Evolutionary conservation across 1,140 invertebrate species (phyloP).

Genomic region (Trichogramma pretiosum): DNA sequence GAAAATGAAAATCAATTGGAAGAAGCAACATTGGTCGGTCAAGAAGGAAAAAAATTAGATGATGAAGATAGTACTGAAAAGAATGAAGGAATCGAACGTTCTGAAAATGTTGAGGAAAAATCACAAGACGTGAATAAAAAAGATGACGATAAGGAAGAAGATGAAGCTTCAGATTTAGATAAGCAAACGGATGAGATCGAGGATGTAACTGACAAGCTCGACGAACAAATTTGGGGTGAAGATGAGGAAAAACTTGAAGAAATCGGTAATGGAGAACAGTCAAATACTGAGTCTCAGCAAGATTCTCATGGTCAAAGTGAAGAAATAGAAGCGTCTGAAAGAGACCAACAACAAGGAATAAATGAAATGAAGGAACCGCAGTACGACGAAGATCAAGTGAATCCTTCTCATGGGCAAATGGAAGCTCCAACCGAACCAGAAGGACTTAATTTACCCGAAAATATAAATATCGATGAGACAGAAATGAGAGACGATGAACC

Average conservation of each 20-base stretch:
- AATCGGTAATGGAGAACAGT: conserved; percentile 45
- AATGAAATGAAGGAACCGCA: conserved; percentile 73
- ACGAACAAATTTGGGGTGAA: conserved; percentile 83
- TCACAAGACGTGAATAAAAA: conserved; percentile 70
- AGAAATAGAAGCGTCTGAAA: conserved; percentile 30
- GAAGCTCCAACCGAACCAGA: conserved; percentile 69
- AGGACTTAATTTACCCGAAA: conserved; percentile 77
- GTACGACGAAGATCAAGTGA: conserved; percentile 72
- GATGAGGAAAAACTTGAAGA: conserved; percentile 63
- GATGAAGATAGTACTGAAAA: conserved; percentile 82
- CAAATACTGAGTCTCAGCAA: conserved; percentile 45
- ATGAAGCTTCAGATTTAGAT: conserved; percentile 74
- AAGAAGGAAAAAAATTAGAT: conserved; percentile 60
- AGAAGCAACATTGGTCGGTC: conserved; percentile 67
- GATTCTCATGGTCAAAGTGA: conserved; percentile 36
- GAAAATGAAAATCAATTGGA: conserved; percentile 93
- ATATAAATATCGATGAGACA: conserved; percentile 70
- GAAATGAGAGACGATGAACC: conserved; percentile 52
- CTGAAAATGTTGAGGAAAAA: conserved; percentile 82
- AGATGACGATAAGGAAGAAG: conserved; percentile 53
- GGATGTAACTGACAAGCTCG: conserved; percentile 67
- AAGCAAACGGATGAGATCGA: conserved; percentile 94
- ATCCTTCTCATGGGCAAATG: conserved; percentile 76
- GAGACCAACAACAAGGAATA: conserved; percentile 58
- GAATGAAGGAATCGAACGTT: conserved; percentile 91